phyloP scores from a whole-genome alignment of 2,888 invertebrate species.

The Agonopterix heracliana region DNA sequence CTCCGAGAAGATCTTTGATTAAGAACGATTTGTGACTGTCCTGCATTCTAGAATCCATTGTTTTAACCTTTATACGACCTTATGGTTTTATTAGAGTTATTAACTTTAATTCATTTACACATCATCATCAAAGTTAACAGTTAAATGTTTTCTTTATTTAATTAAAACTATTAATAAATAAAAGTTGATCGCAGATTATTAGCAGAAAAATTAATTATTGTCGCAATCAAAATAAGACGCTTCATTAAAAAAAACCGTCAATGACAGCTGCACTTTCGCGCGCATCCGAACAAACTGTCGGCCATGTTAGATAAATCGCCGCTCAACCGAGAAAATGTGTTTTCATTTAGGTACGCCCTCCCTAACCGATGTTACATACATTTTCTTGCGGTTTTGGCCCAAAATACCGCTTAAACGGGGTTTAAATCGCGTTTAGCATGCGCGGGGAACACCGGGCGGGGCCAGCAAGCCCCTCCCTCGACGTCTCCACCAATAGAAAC shows the following conservation, averaged over 20 bases:
- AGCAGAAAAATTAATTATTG: no score
- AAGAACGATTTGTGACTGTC: slow-evolving; percentile 87
- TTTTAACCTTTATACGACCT: neutral
- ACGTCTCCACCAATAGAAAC: slow-evolving; percentile 39
- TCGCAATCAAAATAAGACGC: no score
- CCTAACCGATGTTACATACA: slow-evolving; percentile 67
- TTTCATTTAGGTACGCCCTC: slow-evolving; percentile 72
- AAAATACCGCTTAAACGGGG: slow-evolving; percentile 75
- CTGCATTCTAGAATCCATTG: slow-evolving; percentile 65
- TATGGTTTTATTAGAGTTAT: neutral
- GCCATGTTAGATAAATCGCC: slow-evolving; percentile 60
- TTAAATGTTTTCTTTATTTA: no score
- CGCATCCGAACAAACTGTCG: slow-evolving; percentile 57
- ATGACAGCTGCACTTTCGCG: slow-evolving; percentile 54
- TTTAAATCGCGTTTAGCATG: slow-evolving; percentile 72
- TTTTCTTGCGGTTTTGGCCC: slow-evolving; percentile 73
- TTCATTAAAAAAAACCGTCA: no score
- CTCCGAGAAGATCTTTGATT: slow-evolving; percentile 89
- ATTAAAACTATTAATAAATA: no score
- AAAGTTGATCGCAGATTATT: no score
- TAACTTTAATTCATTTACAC: no score
- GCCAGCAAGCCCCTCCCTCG: slow-evolving; percentile 39
- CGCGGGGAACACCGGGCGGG: slow-evolving; percentile 53
- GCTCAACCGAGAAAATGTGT: slow-evolving; percentile 67
- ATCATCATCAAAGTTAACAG: no score